Conservation (phyloP, 2,797 vertebrate species). For the Salarias fasciatus region DNA sequence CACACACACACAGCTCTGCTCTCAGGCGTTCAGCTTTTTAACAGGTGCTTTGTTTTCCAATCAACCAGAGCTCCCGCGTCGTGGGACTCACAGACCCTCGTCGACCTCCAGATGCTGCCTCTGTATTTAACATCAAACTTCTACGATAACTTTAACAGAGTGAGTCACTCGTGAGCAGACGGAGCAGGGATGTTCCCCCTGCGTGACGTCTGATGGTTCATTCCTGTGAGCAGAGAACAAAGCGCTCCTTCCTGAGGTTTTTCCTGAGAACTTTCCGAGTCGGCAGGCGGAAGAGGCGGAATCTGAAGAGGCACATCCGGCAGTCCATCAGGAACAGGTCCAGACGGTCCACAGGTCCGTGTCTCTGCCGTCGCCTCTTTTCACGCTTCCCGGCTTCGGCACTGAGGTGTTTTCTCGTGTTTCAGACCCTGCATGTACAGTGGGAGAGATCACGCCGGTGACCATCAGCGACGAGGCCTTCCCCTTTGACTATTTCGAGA, state of each 20-base stretch:
- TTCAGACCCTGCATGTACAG: constrained; percentile 59
- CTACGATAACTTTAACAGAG: constrained; percentile 65
- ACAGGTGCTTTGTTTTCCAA: constrained; percentile 5
- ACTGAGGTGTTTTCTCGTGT: not conserved
- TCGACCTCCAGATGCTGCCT: constrained; percentile 62
- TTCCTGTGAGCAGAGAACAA: constrained; percentile 55
- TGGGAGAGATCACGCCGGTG: constrained; percentile 67
- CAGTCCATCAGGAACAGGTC: not conserved
- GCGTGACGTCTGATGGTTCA: not conserved
- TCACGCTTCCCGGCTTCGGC: too few species aligned
- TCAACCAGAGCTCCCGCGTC: constrained; percentile 53
- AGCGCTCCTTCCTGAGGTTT: constrained; percentile 46
- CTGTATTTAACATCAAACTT: constrained; percentile 69
- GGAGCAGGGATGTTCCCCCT: too few species aligned
- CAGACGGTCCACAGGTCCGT: constrained; percentile 66
- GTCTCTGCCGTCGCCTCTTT: fast-evolving
- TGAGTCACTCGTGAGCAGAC: constrained; percentile 32
- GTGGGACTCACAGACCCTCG: constrained; percentile 71
- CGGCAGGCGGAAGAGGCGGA: not conserved
- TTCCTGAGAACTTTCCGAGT: constrained; percentile 47
- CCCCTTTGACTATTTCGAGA: constrained; percentile 73
- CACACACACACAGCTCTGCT: too few species aligned
- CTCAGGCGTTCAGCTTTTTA: not conserved
- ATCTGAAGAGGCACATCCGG: constrained; percentile 40
- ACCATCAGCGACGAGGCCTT: constrained; percentile 64